These are phyloP conservation scores for Drosophila aldrichi DNA, from an alignment of 2,888 invertebrate species.

Conservation along the genomic window DNA sequence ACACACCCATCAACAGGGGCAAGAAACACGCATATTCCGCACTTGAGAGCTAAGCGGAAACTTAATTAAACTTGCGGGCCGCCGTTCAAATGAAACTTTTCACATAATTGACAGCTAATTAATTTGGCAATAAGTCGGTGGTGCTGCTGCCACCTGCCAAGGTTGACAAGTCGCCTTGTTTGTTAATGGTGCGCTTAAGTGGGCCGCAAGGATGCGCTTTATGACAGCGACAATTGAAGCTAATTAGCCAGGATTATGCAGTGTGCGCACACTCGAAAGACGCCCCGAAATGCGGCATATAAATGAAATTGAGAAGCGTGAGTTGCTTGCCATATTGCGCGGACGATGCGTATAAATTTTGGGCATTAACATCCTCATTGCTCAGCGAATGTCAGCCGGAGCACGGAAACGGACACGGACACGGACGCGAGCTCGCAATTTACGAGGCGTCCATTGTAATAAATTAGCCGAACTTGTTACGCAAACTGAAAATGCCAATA, in stretches of 20 bases:
- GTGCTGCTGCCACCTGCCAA: slow-evolving; percentile 29
- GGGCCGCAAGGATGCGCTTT: slow-evolving; percentile 57
- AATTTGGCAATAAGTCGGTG: slow-evolving; percentile 61
- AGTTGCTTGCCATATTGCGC: slow-evolving; percentile 47
- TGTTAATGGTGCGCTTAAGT: slow-evolving; percentile 47
- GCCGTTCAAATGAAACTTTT: slow-evolving; percentile 50
- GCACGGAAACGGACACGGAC: slow-evolving; percentile 16
- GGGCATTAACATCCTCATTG: slow-evolving; percentile 63
- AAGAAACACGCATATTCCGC: slow-evolving; percentile 1
- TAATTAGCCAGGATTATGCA: slow-evolving; percentile 66
- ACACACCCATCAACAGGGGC: background rate
- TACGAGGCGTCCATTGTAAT: slow-evolving; percentile 74
- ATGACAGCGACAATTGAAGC: slow-evolving; percentile 68
- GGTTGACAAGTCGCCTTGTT: slow-evolving; percentile 32
- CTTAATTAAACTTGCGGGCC: slow-evolving; percentile 61
- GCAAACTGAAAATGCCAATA: slow-evolving; percentile 71
- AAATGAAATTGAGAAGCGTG: slow-evolving; percentile 63
- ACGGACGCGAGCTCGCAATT: slow-evolving; percentile 47
- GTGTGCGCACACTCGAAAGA: slow-evolving; percentile 30
- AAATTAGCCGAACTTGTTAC: slow-evolving; percentile 75
- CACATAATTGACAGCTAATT: slow-evolving; percentile 70
- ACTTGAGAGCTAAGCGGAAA: slow-evolving; percentile 36
- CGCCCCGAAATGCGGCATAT: slow-evolving; percentile 30
- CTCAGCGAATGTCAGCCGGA: slow-evolving; percentile 40
- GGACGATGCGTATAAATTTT: slow-evolving; percentile 57